phyloP scores from a whole-genome alignment of 2,113 vertebrate genomes.

The Romanogobio albipinnatus region DNA sequence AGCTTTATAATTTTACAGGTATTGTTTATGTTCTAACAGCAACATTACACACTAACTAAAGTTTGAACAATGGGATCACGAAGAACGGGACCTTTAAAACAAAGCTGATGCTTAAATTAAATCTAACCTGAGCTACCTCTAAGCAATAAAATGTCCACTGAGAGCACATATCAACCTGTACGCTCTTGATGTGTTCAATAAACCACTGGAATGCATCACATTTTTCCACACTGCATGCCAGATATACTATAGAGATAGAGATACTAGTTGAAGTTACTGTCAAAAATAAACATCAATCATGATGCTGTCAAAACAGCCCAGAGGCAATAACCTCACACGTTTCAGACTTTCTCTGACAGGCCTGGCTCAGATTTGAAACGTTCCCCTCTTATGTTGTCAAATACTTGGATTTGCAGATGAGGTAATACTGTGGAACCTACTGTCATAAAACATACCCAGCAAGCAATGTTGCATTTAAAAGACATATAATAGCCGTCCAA shows the following conservation, averaged over 20 bases:
- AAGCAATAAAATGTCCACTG: neutral
- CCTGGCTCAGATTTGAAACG: neutral
- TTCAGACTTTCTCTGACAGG: neutral
- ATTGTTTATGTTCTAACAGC: too few relatives aligned
- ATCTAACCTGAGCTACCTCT: neutral
- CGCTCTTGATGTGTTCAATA: neutral
- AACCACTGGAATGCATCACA: neutral
- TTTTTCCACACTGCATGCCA: neutral
- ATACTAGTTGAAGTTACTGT: constrained; percentile 1
- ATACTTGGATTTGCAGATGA: neutral
- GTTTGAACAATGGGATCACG: too few relatives aligned
- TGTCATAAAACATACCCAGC: neutral
- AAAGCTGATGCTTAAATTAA: neutral
- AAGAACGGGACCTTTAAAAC: too few relatives aligned
- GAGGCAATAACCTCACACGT: constrained; percentile 12
- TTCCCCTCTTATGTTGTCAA: constrained; percentile 23
- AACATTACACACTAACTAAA: too few relatives aligned
- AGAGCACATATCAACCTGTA: neutral
- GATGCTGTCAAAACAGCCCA: constrained; percentile 3
- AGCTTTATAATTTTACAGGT: too few relatives aligned
- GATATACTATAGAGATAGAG: neutral
- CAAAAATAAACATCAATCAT: neutral
- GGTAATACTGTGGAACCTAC: neutral
- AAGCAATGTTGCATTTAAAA: too few relatives aligned
- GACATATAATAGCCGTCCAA: too few relatives aligned